Base-by-base conservation (phyloP, 2,888 invertebrate genomes). In the Ethmia dodecea region DNA sequence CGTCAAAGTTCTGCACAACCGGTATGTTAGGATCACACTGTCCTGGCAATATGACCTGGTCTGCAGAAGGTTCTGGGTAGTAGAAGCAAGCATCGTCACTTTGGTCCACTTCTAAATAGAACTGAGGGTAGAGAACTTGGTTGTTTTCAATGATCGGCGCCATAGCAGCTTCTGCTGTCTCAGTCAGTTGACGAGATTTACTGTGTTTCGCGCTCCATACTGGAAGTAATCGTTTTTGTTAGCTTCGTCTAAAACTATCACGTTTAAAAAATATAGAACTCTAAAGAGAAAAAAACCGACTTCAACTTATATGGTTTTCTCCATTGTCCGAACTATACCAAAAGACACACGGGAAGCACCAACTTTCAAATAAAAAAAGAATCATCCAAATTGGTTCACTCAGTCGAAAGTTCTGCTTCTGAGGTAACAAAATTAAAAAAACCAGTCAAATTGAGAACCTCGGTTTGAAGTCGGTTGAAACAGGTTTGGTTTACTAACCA, bases 151-250 rank as follows among this genome's bases (percentile, higher is more conserved):
- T 71, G 1, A 54, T 14, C 0, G 52, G 35, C 0, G 49, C 49
- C 47, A 79, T 67, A 0, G 58, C 56, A 1, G 37, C 35, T 27
- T 70, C 55, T 0, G 70, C 64, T 0, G 49, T 54, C 13, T 40
- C 31, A 0, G 69, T 42, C 14, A 73, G 47, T 2, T 37, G 26
- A 0, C 70, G 63, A 1, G 57, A 13, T 30, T 63, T 73, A 50
- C 80, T 80, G 50, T 78, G 71, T 43, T 76, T 77, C 1, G 75
- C 76, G 42, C 81, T 81, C 81, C 81, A 83, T 31, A 81, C 83
- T 83, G 53, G 4, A 49, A 61, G n/a, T 3, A 9, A 22, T n/a
- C 3, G n/a, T 9, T 22, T 2, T 8, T n/a, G 3, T 22, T 8
- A n/a, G 22, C 3, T 22, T n/a, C n/a, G n/a, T n/a, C n/a, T n/a